Percentiles rank a stretch among this genome's conserved stretches.
Evolutionary conservation across 2,797 vertebrate genomes (phyloP).

Genomic region (Limnodromus scolopaceus): DNA sequence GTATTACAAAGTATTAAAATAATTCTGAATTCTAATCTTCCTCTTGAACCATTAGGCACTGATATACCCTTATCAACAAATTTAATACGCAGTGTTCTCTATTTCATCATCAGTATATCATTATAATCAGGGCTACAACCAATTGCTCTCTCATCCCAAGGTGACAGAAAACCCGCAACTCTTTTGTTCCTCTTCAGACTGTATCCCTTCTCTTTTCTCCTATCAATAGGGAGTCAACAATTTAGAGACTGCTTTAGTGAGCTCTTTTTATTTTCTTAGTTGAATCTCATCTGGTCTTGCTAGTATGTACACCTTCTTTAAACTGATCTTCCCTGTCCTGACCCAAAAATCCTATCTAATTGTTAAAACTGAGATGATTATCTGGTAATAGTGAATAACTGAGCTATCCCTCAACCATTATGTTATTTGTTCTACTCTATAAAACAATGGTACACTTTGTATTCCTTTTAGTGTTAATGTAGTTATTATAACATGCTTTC

Average conservation of each 20-base stretch:
- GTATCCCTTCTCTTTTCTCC: background rate
- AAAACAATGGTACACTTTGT: background rate
- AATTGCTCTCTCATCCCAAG: background rate
- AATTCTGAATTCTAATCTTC: background rate
- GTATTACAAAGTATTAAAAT: background rate
- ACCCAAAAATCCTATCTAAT: background rate
- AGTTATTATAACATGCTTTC: background rate
- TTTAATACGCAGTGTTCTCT: background rate
- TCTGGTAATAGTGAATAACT: background rate
- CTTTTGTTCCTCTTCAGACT: background rate
- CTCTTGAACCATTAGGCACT: background rate
- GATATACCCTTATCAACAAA: background rate
- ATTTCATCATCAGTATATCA: background rate
- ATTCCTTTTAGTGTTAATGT: background rate
- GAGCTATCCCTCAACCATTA: background rate
- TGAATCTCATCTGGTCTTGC: background rate
- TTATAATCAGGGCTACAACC: background rate
- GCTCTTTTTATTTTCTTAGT: background rate
- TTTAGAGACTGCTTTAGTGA: background rate
- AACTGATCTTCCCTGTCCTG: background rate
- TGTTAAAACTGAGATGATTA: background rate
- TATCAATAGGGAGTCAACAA: background rate
- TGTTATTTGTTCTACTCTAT: background rate
- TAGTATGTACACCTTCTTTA: background rate
- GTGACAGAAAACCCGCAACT: background rate